These are phyloP conservation scores for Belgica antarctica DNA, from an alignment of 2,888 invertebrate species.

Conservation along the genomic window DNA sequence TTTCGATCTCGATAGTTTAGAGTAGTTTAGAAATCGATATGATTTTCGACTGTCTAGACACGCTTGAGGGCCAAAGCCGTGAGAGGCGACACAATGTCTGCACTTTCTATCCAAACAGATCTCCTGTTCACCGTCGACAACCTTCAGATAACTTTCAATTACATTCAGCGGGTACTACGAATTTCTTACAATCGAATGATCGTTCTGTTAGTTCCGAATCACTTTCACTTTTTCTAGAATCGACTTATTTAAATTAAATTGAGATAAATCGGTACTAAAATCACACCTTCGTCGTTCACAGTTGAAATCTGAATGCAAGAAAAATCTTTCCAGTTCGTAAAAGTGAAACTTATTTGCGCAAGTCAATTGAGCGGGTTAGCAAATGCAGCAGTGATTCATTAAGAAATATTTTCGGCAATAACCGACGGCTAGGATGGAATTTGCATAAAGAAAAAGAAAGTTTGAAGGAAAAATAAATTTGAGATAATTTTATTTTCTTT, in stretches of 20 bases:
- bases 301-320: neutral
- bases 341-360: neutral
- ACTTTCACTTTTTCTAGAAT: neutral
- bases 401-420: too few relatives aligned
- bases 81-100: slow-evolving; percentile 19
- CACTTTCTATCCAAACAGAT: neutral
- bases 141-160: slow-evolving; percentile 22
- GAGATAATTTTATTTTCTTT: too few relatives aligned
- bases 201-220: neutral
- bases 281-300: neutral
- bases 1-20: neutral
- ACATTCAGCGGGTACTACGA: too few relatives aligned
- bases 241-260: neutral
- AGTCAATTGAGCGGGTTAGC: neutral
- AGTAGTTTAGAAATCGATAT: neutral
- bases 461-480: too few relatives aligned
- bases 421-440: too few relatives aligned
- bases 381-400: slow-evolving; percentile 6
- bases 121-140: neutral
- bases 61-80: neutral
- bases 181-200: too few relatives aligned
- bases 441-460: too few relatives aligned
- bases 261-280: slow-evolving; percentile 10
- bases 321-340: slow-evolving; percentile 19
- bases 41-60: neutral